Conservation (phyloP, 23 tunicate species). For the Botrylloides violaceus region DNA sequence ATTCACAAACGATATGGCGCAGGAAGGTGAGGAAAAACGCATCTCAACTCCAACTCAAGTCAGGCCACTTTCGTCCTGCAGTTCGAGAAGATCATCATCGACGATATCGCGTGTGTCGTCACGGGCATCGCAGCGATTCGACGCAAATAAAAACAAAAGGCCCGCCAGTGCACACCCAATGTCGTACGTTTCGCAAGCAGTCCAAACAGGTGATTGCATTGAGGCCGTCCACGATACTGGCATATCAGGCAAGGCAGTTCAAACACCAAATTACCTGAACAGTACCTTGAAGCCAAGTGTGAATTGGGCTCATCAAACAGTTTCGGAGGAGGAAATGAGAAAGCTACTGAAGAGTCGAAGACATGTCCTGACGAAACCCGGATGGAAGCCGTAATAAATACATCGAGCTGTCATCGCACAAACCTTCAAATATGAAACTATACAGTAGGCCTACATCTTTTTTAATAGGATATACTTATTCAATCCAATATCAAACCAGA, state of each 20-base stretch:
- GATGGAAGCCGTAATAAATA: slow-evolving; percentile 85
- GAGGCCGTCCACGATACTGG: neutral
- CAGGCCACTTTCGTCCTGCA: neutral
- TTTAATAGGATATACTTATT: too few relatives aligned
- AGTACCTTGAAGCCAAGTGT: slow-evolving; percentile 39
- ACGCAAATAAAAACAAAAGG: neutral
- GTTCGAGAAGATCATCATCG: slow-evolving; percentile 4
- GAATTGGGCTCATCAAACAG: slow-evolving; percentile 39
- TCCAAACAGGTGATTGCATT: neutral
- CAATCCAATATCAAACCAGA: too few relatives aligned
- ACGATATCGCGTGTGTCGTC: neutral
- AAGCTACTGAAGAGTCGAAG: slow-evolving; percentile 33
- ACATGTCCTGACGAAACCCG: slow-evolving; percentile 27
- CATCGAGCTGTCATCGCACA: too few relatives aligned
- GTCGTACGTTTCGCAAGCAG: slow-evolving; percentile 1
- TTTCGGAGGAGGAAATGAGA: slow-evolving; percentile 56
- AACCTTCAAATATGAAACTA: too few relatives aligned
- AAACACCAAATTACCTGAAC: slow-evolving; percentile 63
- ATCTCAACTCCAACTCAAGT: neutral
- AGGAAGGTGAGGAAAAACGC: neutral
- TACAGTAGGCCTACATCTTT: too few relatives aligned
- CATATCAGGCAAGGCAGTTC: slow-evolving; percentile 30
- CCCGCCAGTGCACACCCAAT: neutral
- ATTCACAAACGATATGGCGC: neutral
- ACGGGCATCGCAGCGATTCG: neutral